Evolutionary conservation across 2,113 vertebrate species (phyloP), one percentile per base, ranked within the genome.

Genomic region (Chlorodrepanis virens): DNA sequence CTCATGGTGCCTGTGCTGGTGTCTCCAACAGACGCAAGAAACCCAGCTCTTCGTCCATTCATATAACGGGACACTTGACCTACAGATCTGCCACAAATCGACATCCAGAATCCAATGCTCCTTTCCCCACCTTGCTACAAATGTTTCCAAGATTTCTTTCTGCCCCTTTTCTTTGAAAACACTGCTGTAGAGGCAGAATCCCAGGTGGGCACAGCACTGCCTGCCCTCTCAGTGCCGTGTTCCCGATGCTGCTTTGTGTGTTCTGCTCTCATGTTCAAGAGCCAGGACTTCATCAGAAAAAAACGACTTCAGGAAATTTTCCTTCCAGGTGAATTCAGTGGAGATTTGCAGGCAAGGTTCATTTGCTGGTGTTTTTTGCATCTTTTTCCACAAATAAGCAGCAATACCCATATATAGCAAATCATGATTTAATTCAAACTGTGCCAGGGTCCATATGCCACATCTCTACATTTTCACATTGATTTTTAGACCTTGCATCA

Each of bases 211-310:
- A n/a, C 45, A 52, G 1, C 59, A 49, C 21, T 3, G 16, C 50
- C 44, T 23, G 40, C 29, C 20, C 71, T 3, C 6, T 21, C 52
- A 44, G 31, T 5, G 47, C 8, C 0, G 0, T 10, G 39, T 0
- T 87, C 52, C 52, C 0, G 0, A 5, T 0, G 4, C 25, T 25
- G 39, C 33, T 80, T 14, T 18, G 0, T 3, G 2, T 20, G 19
- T 29, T 52, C 76, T 42, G 27, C 57, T 93, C 63, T 42, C 37
- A 0, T 1, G 9, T 22, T 59, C 8, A 8, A 52, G 18, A 29
- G 11, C 23, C 22, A 3, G 19, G 3, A 17, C 31, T 67, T 44
- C 52, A 22, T 37, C 14, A 67, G 61, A 31, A 2, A 9, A 9
- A 8, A 56, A 49, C 0, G 1, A 64, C 22, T 27, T 3, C 13